Conservation (phyloP, 2,888 invertebrate genomes). For the Metallyticus violacea region DNA sequence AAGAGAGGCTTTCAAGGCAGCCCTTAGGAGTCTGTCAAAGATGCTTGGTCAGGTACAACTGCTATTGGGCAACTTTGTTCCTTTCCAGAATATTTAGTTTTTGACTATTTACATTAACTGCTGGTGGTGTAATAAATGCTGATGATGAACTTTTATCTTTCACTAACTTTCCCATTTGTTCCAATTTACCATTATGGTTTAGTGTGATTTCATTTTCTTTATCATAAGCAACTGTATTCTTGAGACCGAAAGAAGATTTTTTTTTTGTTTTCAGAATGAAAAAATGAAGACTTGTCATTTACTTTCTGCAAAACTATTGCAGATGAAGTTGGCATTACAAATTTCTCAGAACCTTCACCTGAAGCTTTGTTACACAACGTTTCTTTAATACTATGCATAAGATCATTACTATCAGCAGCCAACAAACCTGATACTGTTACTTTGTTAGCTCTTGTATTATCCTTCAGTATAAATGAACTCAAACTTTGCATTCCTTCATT, state of each 20-base stretch:
- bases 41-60: neutral
- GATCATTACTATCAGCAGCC: neutral
- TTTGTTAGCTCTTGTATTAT: neutral
- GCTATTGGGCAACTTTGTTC: neutral
- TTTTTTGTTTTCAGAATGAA: neutral
- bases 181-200: neutral
- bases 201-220: neutral
- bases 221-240: neutral
- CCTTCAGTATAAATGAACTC: neutral
- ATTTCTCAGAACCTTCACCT: neutral
- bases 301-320: neutral
- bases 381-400: neutral
- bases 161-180: neutral
- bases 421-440: neutral
- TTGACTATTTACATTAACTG: neutral
- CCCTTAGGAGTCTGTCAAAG: slow-evolving; percentile 59
- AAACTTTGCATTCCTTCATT: neutral
- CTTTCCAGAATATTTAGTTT: neutral
- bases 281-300: neutral
- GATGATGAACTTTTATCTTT: neutral
- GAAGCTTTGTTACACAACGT: neutral
- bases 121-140: too few species aligned
- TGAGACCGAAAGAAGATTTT: too few species aligned
- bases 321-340: neutral
- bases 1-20: slow-evolving; percentile 63